Percentiles rank a stretch among this genome's conserved stretches.
phyloP scores from a whole-genome alignment of 2,797 vertebrate species.

The Poecilia gillii region DNA sequence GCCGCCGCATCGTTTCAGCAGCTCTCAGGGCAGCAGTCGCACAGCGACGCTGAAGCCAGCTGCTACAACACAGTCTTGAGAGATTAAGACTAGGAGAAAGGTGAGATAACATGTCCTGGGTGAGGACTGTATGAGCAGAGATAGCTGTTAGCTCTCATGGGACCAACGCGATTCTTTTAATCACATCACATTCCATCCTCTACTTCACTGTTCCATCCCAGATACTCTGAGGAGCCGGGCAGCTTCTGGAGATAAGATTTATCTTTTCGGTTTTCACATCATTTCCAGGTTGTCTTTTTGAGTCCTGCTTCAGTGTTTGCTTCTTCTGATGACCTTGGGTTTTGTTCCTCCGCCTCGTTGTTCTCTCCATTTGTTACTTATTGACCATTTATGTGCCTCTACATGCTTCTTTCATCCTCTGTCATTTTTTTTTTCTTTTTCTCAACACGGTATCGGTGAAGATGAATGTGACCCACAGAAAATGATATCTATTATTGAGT shows the following conservation, averaged over 20 bases:
- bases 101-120: slow-evolving; percentile 12
- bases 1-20: slow-evolving; percentile 17
- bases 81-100: slow-evolving; percentile 40
- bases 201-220: slow-evolving; percentile 42
- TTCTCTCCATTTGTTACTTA: slow-evolving; percentile 52
- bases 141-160: slow-evolving; percentile 32
- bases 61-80: slow-evolving; percentile 43
- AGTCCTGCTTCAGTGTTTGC: slow-evolving; percentile 28
- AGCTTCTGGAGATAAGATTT: slow-evolving; percentile 36
- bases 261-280: slow-evolving; percentile 9
- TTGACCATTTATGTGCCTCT: slow-evolving; percentile 52
- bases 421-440: slow-evolving; percentile 7
- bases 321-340: slow-evolving; percentile 27
- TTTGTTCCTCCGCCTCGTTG: slow-evolving; percentile 24
- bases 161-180: slow-evolving; percentile 46
- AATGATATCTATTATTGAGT: slow-evolving; percentile 52
- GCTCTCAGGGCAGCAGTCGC: slow-evolving; percentile 43
- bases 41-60: slow-evolving; percentile 54
- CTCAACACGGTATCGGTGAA: slow-evolving; percentile 47
- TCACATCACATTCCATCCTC: slow-evolving; percentile 47
- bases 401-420: slow-evolving; percentile 21
- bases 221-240: slow-evolving; percentile 45
- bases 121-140: slow-evolving; percentile 30
- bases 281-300: slow-evolving; percentile 24
- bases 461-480: slow-evolving; percentile 65